Evolutionary conservation across 1,140 invertebrate genomes (phyloP).

Genomic region (Chrysomallon squamiferum): DNA sequence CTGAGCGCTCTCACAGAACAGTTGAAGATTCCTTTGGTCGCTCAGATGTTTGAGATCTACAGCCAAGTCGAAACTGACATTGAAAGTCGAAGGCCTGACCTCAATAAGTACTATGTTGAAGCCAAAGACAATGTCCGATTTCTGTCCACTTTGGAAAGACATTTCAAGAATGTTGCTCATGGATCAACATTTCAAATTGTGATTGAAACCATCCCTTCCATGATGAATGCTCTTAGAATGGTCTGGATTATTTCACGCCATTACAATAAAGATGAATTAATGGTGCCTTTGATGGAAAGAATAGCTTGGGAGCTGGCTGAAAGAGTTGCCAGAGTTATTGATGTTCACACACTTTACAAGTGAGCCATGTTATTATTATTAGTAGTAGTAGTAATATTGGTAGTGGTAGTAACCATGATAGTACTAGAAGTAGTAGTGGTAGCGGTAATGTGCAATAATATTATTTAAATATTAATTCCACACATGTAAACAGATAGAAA

Average conservation of each 20-base stretch:
- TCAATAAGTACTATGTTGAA: slow-evolving; percentile 76
- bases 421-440: too few species aligned
- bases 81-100: slow-evolving; percentile 66
- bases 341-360: slow-evolving; percentile 75
- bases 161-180: slow-evolving; percentile 81
- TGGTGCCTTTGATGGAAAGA: slow-evolving; percentile 80
- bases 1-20: slow-evolving; percentile 81
- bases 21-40: slow-evolving; percentile 74
- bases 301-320: slow-evolving; percentile 82
- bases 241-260: slow-evolving; percentile 65
- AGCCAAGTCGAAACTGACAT: slow-evolving; percentile 64
- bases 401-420: too few species aligned
- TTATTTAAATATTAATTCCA: too few species aligned
- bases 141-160: slow-evolving; percentile 78
- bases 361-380: slow-evolving; percentile 57
- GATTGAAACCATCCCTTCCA: slow-evolving; percentile 73
- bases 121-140: slow-evolving; percentile 86
- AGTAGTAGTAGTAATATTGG: too few species aligned
- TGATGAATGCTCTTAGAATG: slow-evolving; percentile 78
- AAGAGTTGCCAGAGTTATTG: slow-evolving; percentile 76
- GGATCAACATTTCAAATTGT: slow-evolving; percentile 72
- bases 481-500: too few species aligned
- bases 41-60: slow-evolving; percentile 70
- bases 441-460: too few species aligned
- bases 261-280: slow-evolving; percentile 71